phyloP scores from a whole-genome alignment of 2,797 vertebrate species.

The Lutra lutra region DNA sequence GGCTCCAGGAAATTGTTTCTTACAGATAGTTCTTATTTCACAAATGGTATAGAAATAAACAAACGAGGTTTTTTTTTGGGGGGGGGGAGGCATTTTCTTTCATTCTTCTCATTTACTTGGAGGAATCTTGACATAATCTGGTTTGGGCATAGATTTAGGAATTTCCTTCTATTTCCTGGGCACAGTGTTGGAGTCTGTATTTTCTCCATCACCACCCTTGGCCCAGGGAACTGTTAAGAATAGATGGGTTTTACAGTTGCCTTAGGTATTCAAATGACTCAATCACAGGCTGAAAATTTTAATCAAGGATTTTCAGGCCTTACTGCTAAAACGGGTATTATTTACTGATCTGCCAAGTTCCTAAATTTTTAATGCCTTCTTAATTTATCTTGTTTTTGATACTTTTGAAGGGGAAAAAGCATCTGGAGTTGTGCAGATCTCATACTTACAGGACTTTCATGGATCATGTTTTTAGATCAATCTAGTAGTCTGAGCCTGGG shows the following conservation, averaged over 20 bases:
- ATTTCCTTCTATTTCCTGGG: not conserved
- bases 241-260: not conserved
- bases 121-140: not conserved
- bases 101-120: constrained; percentile 6
- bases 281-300: not conserved
- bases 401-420: not conserved
- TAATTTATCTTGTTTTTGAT: constrained; percentile 14
- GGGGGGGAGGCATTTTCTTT: not conserved
- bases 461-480: constrained; percentile 4
- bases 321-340: not conserved
- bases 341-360: not conserved
- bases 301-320: not conserved
- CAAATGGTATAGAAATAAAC: not conserved
- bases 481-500: not conserved
- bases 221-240: constrained; percentile 11
- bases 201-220: not conserved
- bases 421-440: not conserved
- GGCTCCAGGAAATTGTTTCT: not conserved
- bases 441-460: not conserved
- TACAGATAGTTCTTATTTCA: constrained; percentile 19
- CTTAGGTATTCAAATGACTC: not conserved
- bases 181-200: not conserved
- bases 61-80: not conserved
- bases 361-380: not conserved
- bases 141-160: not conserved